Base-by-base conservation (phyloP, 2,888 invertebrate genomes). In the Drosophila recens region DNA sequence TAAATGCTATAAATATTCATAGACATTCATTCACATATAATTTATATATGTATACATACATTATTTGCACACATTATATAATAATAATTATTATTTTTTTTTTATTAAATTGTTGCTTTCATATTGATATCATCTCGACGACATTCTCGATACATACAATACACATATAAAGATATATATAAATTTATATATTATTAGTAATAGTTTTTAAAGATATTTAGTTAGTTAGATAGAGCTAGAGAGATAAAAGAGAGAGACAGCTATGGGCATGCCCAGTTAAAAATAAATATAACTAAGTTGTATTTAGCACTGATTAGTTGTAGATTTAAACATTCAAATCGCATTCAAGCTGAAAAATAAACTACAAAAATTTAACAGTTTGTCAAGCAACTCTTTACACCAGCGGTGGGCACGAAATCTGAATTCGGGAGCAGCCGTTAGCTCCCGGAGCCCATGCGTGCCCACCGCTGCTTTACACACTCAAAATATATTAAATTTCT, bases 301-400 rank as follows among this genome's bases (percentile, higher is more conserved):
- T 89, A 87, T 87, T 85, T 85, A 85, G 84, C 89, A 85, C 84
- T 85, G 84, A 85, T 89, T 89, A 89, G 84, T 74, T 81, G 67
- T 81, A 65, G 64, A 43, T 75, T 80, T 72, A 56, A 27, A 27
- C 5, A 27, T 27, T 27, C 6, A 0, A 27, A 73, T n/a, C 56
- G 75, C 71, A 70, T 63, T 69, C 49, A 13, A 62, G 61, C 46
- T 10, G 3, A n/a, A 38, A 38, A 36, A 13, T n/a, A n/a, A n/a
- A 38, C 57, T 45, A 59, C 64, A 52, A 53, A 17, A 6, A 34
- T n/a, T n/a, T 1, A 6, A 27, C 27, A 27, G 5, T 27, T 6
- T 27, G 27, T 6, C 27, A 5, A 27, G 27, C 5, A 27, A 27
- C 27, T 27, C 27, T 27, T 27, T 27, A 6, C 27, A 27, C 27